Evolutionary conservation across 2,113 vertebrate genomes (phyloP).

Genomic region (Istiophorus platypterus): DNA sequence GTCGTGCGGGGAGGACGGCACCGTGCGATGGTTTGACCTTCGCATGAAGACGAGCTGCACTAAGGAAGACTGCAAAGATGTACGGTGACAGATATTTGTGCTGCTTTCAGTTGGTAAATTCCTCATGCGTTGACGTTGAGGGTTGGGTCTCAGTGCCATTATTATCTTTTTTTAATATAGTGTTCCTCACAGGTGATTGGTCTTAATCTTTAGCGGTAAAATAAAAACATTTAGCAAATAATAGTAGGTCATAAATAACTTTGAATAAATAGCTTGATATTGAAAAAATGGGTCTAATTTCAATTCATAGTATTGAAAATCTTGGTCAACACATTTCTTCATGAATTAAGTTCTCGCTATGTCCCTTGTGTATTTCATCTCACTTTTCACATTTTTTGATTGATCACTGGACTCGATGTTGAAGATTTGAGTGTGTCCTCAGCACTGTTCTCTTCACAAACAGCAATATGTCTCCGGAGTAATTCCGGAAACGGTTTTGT

Average conservation of each 20-base stretch:
- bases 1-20: slow-evolving; percentile 98
- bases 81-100: slow-evolving; percentile 79
- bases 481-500: slow-evolving; percentile 27
- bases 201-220: not conserved
- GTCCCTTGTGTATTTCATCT: not conserved
- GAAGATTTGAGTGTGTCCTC: not conserved
- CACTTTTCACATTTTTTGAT: not conserved
- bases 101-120: not conserved
- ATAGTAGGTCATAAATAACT: not conserved
- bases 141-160: not conserved
- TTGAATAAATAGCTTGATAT: too few species aligned
- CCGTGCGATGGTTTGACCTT: slow-evolving; percentile 98
- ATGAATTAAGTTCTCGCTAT: not conserved
- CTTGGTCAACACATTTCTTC: not conserved
- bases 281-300: too few species aligned
- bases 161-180: not conserved
- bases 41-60: slow-evolving; percentile 97
- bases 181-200: not conserved
- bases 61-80: slow-evolving; percentile 99
- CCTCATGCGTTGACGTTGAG: too few species aligned
- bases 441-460: slow-evolving; percentile 7
- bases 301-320: too few species aligned
- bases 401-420: not conserved
- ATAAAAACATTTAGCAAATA: not conserved
- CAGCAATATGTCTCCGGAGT: slow-evolving; percentile 12